These are phyloP conservation scores for Actinopyga echinites DNA, from an alignment of 53 echinoderm and acorn worm species.

Conservation along the genomic window DNA sequence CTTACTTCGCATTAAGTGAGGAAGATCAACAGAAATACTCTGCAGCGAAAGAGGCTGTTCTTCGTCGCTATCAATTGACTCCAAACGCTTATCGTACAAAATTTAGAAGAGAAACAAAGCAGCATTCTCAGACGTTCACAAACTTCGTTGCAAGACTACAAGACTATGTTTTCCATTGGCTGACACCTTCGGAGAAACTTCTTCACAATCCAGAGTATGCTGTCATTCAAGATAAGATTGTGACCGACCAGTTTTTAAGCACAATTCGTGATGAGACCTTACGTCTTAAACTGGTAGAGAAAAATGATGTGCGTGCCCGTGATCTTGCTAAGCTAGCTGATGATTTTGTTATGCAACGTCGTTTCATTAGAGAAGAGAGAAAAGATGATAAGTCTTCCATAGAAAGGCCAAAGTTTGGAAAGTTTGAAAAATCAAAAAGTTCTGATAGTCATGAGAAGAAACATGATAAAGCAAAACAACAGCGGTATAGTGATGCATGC, in stretches of 20 bases:
- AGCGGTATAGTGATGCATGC: background rate
- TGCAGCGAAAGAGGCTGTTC: conserved; percentile 32
- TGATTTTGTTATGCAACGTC: conserved; percentile 44
- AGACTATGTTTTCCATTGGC: conserved; percentile 27
- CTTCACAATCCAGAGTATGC: conserved; percentile 1
- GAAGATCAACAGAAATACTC: conserved; percentile 40
- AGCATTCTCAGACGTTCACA: conserved; percentile 36
- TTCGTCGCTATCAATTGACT: conserved; percentile 50
- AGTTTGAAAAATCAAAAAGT: background rate
- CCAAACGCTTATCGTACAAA: conserved; percentile 42
- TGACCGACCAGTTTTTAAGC: conserved; percentile 51
- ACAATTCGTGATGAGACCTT: conserved; percentile 33
- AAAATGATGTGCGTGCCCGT: background rate
- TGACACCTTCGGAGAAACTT: conserved; percentile 3
- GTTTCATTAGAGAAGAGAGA: background rate
- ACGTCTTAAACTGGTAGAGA: conserved; percentile 47
- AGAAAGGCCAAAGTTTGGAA: background rate
- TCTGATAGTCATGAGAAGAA: background rate
- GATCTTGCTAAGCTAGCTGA: conserved; percentile 51
- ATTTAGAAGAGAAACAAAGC: conserved; percentile 42
- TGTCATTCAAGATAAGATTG: conserved; percentile 10
- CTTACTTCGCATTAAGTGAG: conserved; percentile 41
- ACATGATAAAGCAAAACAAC: background rate
- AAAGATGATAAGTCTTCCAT: background rate
- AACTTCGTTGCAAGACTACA: conserved; percentile 45